phyloP scores from a whole-genome alignment of 2,113 vertebrate species.

The Catharus bicknelli region DNA sequence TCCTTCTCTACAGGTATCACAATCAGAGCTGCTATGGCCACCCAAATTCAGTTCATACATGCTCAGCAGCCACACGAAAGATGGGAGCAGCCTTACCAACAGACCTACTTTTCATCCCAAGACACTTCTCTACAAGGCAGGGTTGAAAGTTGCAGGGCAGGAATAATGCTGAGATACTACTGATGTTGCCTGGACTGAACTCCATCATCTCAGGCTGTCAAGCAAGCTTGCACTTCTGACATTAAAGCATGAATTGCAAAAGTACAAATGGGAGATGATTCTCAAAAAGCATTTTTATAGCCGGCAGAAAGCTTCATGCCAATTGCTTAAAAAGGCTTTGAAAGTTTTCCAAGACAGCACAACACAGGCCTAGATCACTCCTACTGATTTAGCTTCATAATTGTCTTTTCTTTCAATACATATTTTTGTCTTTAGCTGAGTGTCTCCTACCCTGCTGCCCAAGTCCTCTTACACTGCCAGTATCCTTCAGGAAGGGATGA shows the following conservation, averaged over 20 bases:
- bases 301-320: conserved; percentile 16
- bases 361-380: background rate
- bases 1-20: background rate
- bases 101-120: background rate
- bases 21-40: background rate
- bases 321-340: conserved; percentile 49
- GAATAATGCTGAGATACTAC: background rate
- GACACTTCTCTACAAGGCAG: background rate
- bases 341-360: conserved; percentile 46
- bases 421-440: conserved; percentile 10
- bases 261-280: conserved; percentile 39
- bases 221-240: background rate
- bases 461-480: background rate
- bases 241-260: conserved; percentile 15
- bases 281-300: conserved; percentile 33
- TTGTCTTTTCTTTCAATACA: conserved; percentile 24
- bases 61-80: background rate
- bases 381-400: background rate
- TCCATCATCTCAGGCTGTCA: background rate
- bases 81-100: background rate
- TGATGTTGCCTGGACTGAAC: background rate
- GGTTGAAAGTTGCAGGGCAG: background rate
- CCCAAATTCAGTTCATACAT: background rate
- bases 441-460: background rate
- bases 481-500: background rate